Evolutionary conservation across 2,797 vertebrate species (phyloP), one percentile per base, ranked within the genome.

Genomic region (Percopsis omiscomaycus): DNA sequence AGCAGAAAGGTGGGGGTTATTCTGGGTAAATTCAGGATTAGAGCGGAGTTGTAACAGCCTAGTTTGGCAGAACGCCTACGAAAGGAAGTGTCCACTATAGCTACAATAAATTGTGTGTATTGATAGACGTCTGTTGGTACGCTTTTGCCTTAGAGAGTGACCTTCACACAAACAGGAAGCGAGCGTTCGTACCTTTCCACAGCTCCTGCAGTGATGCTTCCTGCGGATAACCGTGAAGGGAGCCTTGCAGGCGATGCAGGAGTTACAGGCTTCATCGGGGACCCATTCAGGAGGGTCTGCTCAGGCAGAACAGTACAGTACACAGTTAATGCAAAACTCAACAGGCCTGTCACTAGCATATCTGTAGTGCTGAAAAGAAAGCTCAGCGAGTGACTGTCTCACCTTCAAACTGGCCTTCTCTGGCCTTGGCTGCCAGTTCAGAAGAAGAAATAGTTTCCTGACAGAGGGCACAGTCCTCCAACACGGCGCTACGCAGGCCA

Each of bases 281-380:
- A 99, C 97, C 97, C 97, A 98, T 79, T 98, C 96, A 29, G 97
- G 96, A 73, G 96, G 96, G 81, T 98, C 97, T 99, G 85, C 30
- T 68, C 2, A 60, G 59, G 67, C 28, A 55, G 64, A 67, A 68
- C 6, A 63, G 72, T 30, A 22, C 22, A 22, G 22, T 22, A 82
- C 47, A 83, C 56, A 53, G 68, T 75, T 68, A 70, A 70, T 48
- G 79, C 14, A 57, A 70, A 68, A 44, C 37, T 10, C 37, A 42
- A 42, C 16, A 57, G 42, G 60, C 16, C 32, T 27, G 65, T 61
- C 47, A 65, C 52, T 9, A 56, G 66, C 49, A 64, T 52, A 37
- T 0, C 0, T 63, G 16, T 53, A 15, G 50, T 61, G 68, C 64
- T 59, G 61, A 56, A 15, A 44, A 55, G 64, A 28, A 3, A 14